Evolutionary conservation across 2,113 vertebrate species (phyloP), one percentile per base, ranked within the genome.

Genomic region (Pollachius pollachius): DNA sequence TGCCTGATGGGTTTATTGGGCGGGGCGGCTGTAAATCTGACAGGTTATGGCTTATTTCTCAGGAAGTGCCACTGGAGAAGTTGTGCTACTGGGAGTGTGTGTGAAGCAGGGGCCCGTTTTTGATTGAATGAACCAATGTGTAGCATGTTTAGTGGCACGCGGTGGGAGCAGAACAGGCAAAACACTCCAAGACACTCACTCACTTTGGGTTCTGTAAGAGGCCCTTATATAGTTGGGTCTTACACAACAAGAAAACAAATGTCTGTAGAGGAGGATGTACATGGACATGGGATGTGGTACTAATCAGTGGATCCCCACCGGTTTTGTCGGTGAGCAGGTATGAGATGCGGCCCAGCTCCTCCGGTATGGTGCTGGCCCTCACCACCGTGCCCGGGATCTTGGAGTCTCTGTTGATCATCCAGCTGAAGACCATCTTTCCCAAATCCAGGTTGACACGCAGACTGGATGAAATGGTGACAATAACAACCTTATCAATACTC

Each of bases 401-500:
- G 3, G 95, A 94, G 79, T 99, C 97, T 74, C 93, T 94, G 56
- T 95, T 95, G 72, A 99, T 99, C 92, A 99, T 96, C 97, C 97
- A 99, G 76, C 97, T 99, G 87, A 98, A 99, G 70, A 99, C 97
- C 67, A 99, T 98, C 85, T 99, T 99, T 27, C 97, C 97, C 97
- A 99, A 98, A 78, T 99, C 97, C 88, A 99, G 91, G 77, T 99
- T 99, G 67, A 99, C 97, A 1, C 97, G 95, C 76, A 99, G 89
- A 76, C 97, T 99, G 61, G 12, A 15, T 67, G 27, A 0, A 61
- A 64, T 16, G 12, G n/a, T 70, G 61, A 27, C 19, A 61, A 52
- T 23, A 21, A 18, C 30, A 18, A 5, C 16, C 30, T 37, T 0
- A 64, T 27, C 11, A 18, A 15, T 3, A 15, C 6, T 58, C 18